phyloP scores from a whole-genome alignment of 2,113 vertebrate genomes.

The Pitta sordida region DNA sequence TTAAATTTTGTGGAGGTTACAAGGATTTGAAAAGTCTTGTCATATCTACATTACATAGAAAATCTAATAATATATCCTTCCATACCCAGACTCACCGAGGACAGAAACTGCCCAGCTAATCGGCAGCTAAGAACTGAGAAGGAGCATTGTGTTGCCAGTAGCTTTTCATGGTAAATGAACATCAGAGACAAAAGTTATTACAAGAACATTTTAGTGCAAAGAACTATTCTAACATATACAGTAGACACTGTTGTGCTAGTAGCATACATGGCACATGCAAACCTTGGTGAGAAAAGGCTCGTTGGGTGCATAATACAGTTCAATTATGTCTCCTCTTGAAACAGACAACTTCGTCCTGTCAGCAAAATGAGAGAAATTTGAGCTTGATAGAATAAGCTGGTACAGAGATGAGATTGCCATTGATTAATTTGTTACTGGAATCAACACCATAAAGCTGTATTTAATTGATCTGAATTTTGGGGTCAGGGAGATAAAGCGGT shows the following conservation, averaged over 20 bases:
- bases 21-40: neutral
- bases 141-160: neutral
- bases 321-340: neutral
- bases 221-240: neutral
- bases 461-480: neutral
- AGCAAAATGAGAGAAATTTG: neutral
- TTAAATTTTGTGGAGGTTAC: constrained; percentile 8
- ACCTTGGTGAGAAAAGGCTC: neutral
- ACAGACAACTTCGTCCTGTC: neutral
- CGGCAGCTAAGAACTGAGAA: neutral
- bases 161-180: neutral
- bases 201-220: neutral
- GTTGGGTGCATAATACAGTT: neutral
- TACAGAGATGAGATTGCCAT: constrained; percentile 13
- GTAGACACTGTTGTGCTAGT: neutral
- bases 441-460: neutral
- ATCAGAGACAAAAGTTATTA: neutral
- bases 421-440: constrained; percentile 37
- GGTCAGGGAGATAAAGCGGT: constrained; percentile 1
- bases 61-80: neutral
- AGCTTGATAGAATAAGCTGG: neutral
- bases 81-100: neutral
- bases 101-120: neutral
- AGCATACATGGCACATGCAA: neutral
- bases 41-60: neutral